Evolutionary conservation across 2,113 vertebrate genomes (phyloP).

Genomic region (Muscicapa adusta): DNA sequence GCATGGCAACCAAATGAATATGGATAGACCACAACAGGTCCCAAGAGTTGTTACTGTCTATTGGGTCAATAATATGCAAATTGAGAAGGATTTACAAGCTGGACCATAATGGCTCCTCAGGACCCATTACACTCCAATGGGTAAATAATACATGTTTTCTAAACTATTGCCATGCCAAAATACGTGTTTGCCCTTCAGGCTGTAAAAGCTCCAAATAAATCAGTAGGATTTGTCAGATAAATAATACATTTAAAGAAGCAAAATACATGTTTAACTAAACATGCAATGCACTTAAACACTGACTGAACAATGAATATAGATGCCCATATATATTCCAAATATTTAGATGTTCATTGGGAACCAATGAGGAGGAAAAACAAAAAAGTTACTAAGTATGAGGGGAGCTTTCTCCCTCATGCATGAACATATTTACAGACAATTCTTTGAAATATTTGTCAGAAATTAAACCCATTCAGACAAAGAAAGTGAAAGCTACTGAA

Average conservation of each 20-base stretch:
- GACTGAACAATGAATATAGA: not conserved
- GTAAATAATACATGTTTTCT: conserved; percentile 70
- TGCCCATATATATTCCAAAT: not conserved
- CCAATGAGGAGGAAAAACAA: not conserved
- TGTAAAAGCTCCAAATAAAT: conserved; percentile 55
- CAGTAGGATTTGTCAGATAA: conserved; percentile 30
- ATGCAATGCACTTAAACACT: not conserved
- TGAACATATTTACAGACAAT: not conserved
- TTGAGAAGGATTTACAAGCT: conserved; percentile 63
- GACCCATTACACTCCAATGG: conserved; percentile 63
- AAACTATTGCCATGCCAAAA: conserved; percentile 62
- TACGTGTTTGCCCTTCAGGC: not conserved
- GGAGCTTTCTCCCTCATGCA: not conserved
- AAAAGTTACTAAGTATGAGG: not conserved
- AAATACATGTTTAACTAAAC: conserved; percentile 17
- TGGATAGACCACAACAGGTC: conserved; percentile 53
- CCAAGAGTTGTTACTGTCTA: conserved; percentile 40
- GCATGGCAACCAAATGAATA: conserved; percentile 42
- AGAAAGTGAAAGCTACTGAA: not conserved
- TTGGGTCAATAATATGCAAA: conserved; percentile 57
- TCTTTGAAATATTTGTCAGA: not conserved
- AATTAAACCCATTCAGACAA: not conserved
- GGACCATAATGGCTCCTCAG: conserved; percentile 61
- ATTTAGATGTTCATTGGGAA: not conserved
- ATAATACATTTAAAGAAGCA: conserved; percentile 15